Percentiles rank a stretch among this genome's conserved stretches.
Evolutionary conservation across 2,113 vertebrate genomes (phyloP).

Genomic region (Galeopterus variegatus): DNA sequence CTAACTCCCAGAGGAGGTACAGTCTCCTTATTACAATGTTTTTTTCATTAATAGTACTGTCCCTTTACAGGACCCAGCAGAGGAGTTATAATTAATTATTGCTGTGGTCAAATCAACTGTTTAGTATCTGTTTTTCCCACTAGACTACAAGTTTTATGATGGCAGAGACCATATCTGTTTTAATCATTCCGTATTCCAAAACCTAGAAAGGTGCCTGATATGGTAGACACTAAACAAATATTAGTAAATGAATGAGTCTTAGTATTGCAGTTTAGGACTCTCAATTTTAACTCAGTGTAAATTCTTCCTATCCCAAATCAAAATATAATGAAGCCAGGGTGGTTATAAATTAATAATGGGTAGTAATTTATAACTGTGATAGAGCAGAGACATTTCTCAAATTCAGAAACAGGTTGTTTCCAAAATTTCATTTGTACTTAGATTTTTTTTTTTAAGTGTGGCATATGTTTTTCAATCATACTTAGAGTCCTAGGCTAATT

Average conservation of each 20-base stretch:
- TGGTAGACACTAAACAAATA: neutral
- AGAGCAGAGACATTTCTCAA: slow-evolving; percentile 36
- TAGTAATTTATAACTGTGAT: slow-evolving; percentile 20
- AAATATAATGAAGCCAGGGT: neutral
- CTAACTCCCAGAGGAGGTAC: neutral
- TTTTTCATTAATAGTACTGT: neutral
- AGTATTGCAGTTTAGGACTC: neutral
- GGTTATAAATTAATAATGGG: slow-evolving; percentile 40
- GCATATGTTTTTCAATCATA: slow-evolving; percentile 45
- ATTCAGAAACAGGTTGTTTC: slow-evolving; percentile 24
- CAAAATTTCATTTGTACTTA: slow-evolving; percentile 46
- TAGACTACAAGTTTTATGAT: neutral
- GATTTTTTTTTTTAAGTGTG: neutral
- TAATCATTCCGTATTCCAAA: slow-evolving; percentile 1
- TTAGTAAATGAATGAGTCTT: neutral
- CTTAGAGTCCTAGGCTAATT: slow-evolving; percentile 18
- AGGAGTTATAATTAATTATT: neutral
- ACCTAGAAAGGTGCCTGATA: neutral
- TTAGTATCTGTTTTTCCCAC: neutral
- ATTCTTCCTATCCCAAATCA: neutral
- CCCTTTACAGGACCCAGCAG: neutral
- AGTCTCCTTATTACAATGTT: neutral
- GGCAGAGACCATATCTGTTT: neutral
- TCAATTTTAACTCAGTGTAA: slow-evolving; percentile 2
- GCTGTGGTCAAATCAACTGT: neutral